Base-by-base conservation (phyloP, 2,113 vertebrate species). In the Poeciliopsis occidentalis region DNA sequence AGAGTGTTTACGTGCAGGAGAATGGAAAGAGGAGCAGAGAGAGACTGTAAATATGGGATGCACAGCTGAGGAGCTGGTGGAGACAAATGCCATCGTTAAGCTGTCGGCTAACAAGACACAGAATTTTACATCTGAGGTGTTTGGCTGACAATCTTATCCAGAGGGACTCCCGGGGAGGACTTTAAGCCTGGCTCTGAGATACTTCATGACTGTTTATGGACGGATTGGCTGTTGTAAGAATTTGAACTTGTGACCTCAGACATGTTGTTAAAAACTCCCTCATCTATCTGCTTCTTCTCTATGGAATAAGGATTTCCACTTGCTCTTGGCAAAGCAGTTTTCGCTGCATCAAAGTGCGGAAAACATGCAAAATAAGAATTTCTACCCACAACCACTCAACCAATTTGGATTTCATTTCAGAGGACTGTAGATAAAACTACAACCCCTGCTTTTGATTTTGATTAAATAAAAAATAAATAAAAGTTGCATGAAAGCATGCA, bases 41-140 rank as follows among this genome's bases (percentile, higher is more conserved):
- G 37, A 27, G 15, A 51, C 29, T 26, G 64, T 63, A 77, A 30
- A 73, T 31, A 60, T 41, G 30, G 29, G 75, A 39, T 27, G 3
- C 27, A 32, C 67, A 70, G 57, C 71, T 64, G 83, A 81, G 60
- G 30, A 72, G 57, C 65, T 31, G 82, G 69, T 81, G 27, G 68
- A 76, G 64, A 84, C 24, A 32, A 72, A 71, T n/a, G 70, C 74
- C 72, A 51, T 69, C 17, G 22, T 26, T 73, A 37, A 81, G 79
- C 81, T 78, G 77, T 78, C 73, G 62, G 82, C 82, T 77, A 81
- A 81, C 77, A 26, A 88, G 86, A 85, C 64, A 22, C 64, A 70
- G 67, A 76, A 54, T 68, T 61, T 47, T 27, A 47, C 76, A 68
- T 82, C 54, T 26, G 71, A 78, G 80, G 75, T 68, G 17, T 85